Percentiles rank a stretch among this genome's conserved stretches.
Evolutionary conservation across 2,797 vertebrate species (phyloP).

Genomic region (Fistularia commersonii): DNA sequence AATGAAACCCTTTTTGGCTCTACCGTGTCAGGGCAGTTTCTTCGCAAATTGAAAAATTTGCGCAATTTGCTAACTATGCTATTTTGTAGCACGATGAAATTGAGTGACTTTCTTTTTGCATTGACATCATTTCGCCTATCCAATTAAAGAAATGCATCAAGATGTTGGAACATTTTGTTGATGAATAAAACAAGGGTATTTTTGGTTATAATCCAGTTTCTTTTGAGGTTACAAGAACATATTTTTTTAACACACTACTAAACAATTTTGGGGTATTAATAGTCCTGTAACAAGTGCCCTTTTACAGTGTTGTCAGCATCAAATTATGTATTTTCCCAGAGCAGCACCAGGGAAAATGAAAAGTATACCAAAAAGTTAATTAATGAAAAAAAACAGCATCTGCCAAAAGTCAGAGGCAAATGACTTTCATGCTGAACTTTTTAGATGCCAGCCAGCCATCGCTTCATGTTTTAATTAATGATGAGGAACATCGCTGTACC

Average conservation of each 20-base stretch:
- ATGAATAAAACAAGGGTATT: too few species aligned
- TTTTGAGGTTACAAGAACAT: too few species aligned
- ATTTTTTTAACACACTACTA: not conserved
- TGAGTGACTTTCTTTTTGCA: constrained; percentile 59
- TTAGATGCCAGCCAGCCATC: constrained; percentile 21
- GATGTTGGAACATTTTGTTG: too few species aligned
- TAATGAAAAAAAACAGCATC: not conserved
- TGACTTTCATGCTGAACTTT: constrained; percentile 53
- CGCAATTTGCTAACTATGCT: constrained; percentile 25
- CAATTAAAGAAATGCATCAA: too few species aligned
- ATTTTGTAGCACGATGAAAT: constrained; percentile 19
- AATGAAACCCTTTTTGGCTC: constrained; percentile 57
- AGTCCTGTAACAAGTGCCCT: constrained; percentile 15
- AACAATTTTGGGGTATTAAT: constrained; percentile 19
- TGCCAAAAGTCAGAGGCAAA: constrained; percentile 6
- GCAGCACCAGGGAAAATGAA: too few species aligned
- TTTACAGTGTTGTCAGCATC: constrained; percentile 19
- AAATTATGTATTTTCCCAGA: too few species aligned
- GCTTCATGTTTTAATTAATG: constrained; percentile 44
- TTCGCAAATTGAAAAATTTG: constrained; percentile 53
- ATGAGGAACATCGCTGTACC: constrained; percentile 53
- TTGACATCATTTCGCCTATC: not conserved
- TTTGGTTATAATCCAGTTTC: too few species aligned
- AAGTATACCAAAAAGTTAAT: too few species aligned
- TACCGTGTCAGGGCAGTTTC: constrained; percentile 33